A percentile compares a stretch with the other conserved stretches of the same genome.
phyloP scores from a whole-genome alignment of 2,888 invertebrate species.

The Oegoconia quadripuncta region DNA sequence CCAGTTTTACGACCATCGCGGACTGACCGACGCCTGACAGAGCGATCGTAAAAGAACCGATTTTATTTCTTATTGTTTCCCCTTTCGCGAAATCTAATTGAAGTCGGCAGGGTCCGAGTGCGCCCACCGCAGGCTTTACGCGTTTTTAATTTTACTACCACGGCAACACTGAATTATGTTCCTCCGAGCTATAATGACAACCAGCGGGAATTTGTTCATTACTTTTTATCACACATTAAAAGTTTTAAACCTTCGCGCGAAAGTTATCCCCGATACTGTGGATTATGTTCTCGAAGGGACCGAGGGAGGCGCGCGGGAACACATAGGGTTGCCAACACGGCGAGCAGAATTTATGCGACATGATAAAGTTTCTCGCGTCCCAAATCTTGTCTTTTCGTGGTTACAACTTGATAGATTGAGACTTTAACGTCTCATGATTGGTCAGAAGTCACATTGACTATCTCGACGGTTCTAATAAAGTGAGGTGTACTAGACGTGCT shows the following conservation, averaged over 20 bases:
- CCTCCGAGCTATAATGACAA: conserved; percentile 49
- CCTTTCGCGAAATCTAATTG: conserved; percentile 76
- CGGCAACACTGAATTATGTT: conserved; percentile 60
- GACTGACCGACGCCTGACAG: conserved; percentile 66
- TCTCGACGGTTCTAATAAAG: no score
- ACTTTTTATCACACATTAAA: conserved; percentile 65
- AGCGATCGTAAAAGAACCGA: conserved; percentile 69
- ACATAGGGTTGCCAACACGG: no score
- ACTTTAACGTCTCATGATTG: no score
- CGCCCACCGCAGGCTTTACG: conserved; percentile 61
- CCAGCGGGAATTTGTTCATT: conserved; percentile 56
- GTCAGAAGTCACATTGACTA: no score
- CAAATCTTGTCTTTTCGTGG: no score
- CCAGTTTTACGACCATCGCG: conserved; percentile 64
- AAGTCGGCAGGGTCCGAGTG: conserved; percentile 50
- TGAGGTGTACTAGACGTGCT: no score
- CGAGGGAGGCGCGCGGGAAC: conserved; percentile 3
- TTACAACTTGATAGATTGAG: no score
- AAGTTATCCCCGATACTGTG: conserved; percentile 12
- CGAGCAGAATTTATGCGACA: no score
- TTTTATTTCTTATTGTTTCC: conserved; percentile 79
- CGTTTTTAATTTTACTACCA: conserved; percentile 70
- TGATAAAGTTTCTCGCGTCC: no score
- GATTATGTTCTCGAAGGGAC: background rate
- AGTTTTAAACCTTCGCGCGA: conserved; percentile 38